These are phyloP conservation scores for Isurus oxyrinchus DNA, from an alignment of 2,113 vertebrate genomes.

Conservation along the genomic window DNA sequence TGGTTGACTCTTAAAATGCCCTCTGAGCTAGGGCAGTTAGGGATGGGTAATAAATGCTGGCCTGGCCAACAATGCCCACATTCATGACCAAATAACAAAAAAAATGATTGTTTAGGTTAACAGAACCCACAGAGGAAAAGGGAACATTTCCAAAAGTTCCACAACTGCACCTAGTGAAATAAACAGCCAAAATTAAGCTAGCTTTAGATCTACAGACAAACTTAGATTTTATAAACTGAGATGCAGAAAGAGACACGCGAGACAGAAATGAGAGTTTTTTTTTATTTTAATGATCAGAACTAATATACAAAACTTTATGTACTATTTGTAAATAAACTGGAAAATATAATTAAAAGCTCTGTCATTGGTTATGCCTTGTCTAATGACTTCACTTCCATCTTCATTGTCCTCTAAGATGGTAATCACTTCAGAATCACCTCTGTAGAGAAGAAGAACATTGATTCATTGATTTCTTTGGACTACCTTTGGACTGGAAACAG, in stretches of 20 bases:
- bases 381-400: not conserved
- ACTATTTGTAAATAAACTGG: not conserved
- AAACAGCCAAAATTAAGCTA: not conserved
- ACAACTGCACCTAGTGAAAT: not conserved
- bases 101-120: not conserved
- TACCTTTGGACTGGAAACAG: not conserved
- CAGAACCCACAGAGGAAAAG: not conserved
- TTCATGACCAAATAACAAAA: too few species aligned
- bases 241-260: not conserved
- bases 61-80: too few species aligned
- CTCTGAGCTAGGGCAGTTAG: too few species aligned
- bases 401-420: not conserved
- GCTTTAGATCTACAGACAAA: not conserved
- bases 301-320: not conserved
- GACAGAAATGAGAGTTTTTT: not conserved
- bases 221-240: not conserved
- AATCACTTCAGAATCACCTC: not conserved
- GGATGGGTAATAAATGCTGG: too few species aligned
- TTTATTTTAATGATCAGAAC: not conserved
- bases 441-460: not conserved
- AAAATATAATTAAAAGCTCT: not conserved
- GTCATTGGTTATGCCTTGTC: not conserved
- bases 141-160: not conserved
- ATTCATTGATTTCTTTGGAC: not conserved
- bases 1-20: too few species aligned